Evolutionary conservation across 2,113 vertebrate genomes (phyloP), one percentile per base, ranked within the genome.

Genomic region (Naja naja): DNA sequence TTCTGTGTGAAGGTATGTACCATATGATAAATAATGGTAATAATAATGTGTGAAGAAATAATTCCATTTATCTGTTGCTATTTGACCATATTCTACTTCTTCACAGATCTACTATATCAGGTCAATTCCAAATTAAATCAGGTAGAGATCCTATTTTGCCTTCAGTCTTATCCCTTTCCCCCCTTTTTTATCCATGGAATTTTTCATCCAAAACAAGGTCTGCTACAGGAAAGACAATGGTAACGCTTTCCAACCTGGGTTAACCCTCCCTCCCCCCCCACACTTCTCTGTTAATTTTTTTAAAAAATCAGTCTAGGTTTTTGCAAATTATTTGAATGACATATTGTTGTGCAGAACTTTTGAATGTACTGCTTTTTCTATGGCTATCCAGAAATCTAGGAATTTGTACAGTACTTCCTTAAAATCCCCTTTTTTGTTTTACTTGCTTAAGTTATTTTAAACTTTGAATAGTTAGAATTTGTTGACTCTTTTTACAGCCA

Each of bases 361-460:
- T 89, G 30, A 85, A n/a, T 55, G n/a, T 89, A 47, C 56, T 25
- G 5, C 9, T 88, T 88, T 92, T 92, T 89, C 12, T 23, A 25
- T 52, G 45, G 14, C 45, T 64, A 85, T 52, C n/a, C 74, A 93
- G 45, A 86, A 90, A 87, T 64, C 54, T 23, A 22, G 74, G 34
- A 43, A 39, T 43, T 81, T 47, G 4, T 89, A 45, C 55, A 58
- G 34, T 60, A 30, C 20, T 52, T 14, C 34, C 58, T 87, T 60
- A 20, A 86, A 85, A 90, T 58, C 16, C 85, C 22, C 22, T 52
- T 86, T 86, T 58, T 8, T 25, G 47, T 93, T 90, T 25, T 27
- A 94, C n/a, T 94, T 94, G 58, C 54, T 96, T 96, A 52, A 95
- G 27, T 47, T 85, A 89, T 88, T 96, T 90, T 89, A 91, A 95